Conservation (phyloP, 2,797 vertebrate species). For the Hirundo rustica region DNA sequence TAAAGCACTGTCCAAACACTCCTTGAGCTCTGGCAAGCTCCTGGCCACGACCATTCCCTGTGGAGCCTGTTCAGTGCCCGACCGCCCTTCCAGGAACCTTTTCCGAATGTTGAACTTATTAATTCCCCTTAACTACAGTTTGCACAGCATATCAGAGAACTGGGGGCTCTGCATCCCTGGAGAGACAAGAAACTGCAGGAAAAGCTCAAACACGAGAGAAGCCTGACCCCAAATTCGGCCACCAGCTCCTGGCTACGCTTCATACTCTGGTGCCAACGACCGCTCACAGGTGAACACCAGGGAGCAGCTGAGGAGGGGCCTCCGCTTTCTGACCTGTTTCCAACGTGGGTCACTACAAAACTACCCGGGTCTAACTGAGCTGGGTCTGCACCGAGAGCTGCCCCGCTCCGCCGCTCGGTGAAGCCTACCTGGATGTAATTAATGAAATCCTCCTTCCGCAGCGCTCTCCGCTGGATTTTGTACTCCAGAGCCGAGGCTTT, state of each 20-base stretch:
- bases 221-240: background rate
- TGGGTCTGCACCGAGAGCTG: rapidly evolving
- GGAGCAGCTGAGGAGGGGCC: rapidly evolving
- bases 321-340: background rate
- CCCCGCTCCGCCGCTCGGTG: background rate
- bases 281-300: rapidly evolving
- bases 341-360: rapidly evolving
- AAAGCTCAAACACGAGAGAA: too few relatives aligned
- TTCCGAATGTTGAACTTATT: background rate
- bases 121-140: background rate
- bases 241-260: rapidly evolving
- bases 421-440: slow-evolving; percentile 88
- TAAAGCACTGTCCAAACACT: background rate
- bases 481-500: slow-evolving; percentile 90
- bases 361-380: rapidly evolving
- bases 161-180: background rate
- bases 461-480: slow-evolving; percentile 85
- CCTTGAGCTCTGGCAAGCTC: background rate
- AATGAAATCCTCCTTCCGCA: slow-evolving; percentile 93
- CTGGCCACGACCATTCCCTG: background rate
- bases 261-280: rapidly evolving
- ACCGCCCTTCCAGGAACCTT: background rate
- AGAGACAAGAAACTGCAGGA: background rate
- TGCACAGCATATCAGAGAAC: background rate
- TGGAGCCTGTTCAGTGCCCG: background rate